Evolutionary conservation across 2,113 vertebrate species (phyloP), one percentile per base, ranked within the genome.

Genomic region (Nycticebus coucang): DNA sequence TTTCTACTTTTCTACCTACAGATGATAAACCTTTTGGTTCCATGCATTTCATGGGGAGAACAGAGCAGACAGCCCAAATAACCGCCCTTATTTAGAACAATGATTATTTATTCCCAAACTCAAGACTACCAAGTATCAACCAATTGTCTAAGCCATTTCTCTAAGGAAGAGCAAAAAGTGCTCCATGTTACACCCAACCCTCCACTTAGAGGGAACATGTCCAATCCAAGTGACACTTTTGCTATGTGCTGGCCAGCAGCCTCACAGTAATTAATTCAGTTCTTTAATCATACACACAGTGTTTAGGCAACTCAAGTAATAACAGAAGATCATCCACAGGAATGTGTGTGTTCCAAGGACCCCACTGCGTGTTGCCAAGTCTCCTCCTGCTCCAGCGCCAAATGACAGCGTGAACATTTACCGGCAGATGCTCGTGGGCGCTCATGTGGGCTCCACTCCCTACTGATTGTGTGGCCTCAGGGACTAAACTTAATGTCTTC

Each of bases 181-280:
- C 24, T 45, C 26, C 11, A 8, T 8, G 2, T 3, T 12, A 26
- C 4, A 35, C 45, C 35, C 77, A 41, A 3, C 0, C 4, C 60
- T 66, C 60, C 45, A 30, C 26, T 41, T 13, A 28, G 45, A 72
- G 50, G 59, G 19, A 66, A 41, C 5, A 3, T 4, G 12, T 10
- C 45, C 59, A 35, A 1, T 28, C 30, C 2, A 0, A 59, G 21
- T 12, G n/a, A 26, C 28, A 41, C 2, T 50, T 69, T 14, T 53
- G 1, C 19, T 53, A 5, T 28, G 7, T 28, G 57, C 59, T 69
- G 79, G 37, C 86, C 78, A 28, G 57, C 89, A 69, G 81, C 87
- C 90, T 69, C 13, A 0, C 14, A 37, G 60, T 80, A 77, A 97
- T 68, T 78, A 96, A 91, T 62, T 87, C 74, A 55, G 72, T 77